A percentile compares a stretch with the other conserved stretches of the same genome.
phyloP scores from a whole-genome alignment of 2,113 vertebrate genomes.

The Tachysurus fulvidraco region DNA sequence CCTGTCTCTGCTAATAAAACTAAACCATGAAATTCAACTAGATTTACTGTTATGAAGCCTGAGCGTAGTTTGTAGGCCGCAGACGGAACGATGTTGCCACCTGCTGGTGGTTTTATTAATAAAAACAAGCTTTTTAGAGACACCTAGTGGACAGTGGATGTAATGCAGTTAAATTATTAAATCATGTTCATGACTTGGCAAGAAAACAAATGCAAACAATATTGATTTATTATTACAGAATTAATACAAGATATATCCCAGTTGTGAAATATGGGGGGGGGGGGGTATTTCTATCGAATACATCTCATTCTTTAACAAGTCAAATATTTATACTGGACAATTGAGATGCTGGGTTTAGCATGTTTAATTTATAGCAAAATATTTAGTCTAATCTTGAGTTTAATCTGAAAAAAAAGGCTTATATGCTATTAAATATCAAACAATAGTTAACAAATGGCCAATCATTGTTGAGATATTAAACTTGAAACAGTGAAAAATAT shows the following conservation, averaged over 20 bases:
- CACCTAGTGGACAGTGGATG: constrained; percentile 58
- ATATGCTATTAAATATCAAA: background rate
- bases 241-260: background rate
- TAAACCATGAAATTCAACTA: constrained; percentile 69
- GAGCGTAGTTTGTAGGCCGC: constrained; percentile 23
- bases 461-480: too few relatives aligned
- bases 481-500: background rate
- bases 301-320: background rate
- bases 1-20: constrained; percentile 74
- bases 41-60: constrained; percentile 73
- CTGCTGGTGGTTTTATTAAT: constrained; percentile 60
- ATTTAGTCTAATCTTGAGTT: background rate
- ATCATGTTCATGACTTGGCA: background rate
- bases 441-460: background rate
- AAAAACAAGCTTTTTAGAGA: background rate
- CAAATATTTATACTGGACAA: background rate
- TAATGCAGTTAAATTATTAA: background rate
- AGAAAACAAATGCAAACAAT: background rate
- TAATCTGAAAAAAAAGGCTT: background rate
- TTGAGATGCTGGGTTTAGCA: background rate
- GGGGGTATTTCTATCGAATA: background rate
- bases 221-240: background rate
- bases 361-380: background rate
- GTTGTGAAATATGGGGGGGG: background rate
- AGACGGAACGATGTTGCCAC: constrained; percentile 66